These are phyloP conservation scores for Cheilosia impressa DNA, from an alignment of 2,888 invertebrate genomes.

Conservation along the genomic window DNA sequence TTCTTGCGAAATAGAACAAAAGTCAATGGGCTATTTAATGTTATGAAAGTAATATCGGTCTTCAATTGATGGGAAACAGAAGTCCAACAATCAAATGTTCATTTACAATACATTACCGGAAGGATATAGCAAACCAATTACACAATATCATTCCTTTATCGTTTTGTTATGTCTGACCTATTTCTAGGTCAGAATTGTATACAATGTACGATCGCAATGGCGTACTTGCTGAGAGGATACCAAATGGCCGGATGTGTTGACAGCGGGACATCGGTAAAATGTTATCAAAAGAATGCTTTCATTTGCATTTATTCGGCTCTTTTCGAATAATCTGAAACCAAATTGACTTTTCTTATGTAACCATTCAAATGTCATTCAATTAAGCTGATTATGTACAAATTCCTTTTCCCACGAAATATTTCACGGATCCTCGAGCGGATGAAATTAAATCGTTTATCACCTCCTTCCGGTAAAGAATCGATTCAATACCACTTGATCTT, in stretches of 20 bases:
- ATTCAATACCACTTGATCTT: constrained; percentile 1
- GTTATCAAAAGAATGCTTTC: not conserved
- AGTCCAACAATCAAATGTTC: constrained; percentile 33
- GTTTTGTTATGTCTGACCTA: constrained; percentile 46
- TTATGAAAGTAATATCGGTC: not conserved
- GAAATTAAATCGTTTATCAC: constrained; percentile 30
- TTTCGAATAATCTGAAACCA: not conserved
- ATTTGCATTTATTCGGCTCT: constrained; percentile 23
- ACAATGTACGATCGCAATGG: not conserved
- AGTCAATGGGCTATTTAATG: constrained; percentile 24
- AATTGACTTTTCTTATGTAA: not conserved
- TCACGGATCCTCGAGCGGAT: constrained; percentile 31
- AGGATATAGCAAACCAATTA: constrained; percentile 66
- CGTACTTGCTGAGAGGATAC: constrained; percentile 14
- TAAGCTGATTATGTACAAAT: constrained; percentile 27
- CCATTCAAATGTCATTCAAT: constrained; percentile 13
- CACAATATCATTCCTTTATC: constrained; percentile 45
- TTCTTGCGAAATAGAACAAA: constrained; percentile 8
- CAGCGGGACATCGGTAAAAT: constrained; percentile 53
- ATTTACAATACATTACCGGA: constrained; percentile 48
- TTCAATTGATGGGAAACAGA: constrained; percentile 23
- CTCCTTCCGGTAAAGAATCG: constrained; percentile 39
- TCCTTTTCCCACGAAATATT: constrained; percentile 24
- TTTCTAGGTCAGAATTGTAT: constrained; percentile 27
- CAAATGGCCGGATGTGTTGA: constrained; percentile 57